Percentiles rank a stretch among this genome's conserved stretches.
Evolutionary conservation across 2,113 vertebrate genomes (phyloP).

Genomic region (Odontesthes bonariensis): DNA sequence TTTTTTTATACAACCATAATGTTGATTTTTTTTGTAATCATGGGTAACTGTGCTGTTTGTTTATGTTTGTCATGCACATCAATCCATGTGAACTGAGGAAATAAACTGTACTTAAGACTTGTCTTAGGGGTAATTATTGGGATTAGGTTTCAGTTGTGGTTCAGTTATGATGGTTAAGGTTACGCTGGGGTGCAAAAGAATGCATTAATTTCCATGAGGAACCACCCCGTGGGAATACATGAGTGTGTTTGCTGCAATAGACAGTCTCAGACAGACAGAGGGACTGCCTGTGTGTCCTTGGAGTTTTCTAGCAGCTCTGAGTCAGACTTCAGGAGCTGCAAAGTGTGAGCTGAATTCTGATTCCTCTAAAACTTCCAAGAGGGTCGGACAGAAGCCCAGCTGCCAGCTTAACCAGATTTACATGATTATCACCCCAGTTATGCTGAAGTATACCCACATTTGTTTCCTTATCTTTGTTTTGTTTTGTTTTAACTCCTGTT

Average conservation of each 20-base stretch:
- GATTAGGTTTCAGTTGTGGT: not conserved
- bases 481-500: not conserved
- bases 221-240: conserved; percentile 10
- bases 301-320: conserved; percentile 61
- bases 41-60: too few species aligned
- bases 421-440: conserved; percentile 20
- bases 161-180: not conserved
- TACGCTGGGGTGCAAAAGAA: not conserved
- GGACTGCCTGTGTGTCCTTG: conserved; percentile 62
- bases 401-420: conserved; percentile 35
- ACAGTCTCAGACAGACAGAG: conserved; percentile 37
- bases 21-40: too few species aligned
- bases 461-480: not conserved
- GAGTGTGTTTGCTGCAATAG: conserved; percentile 25
- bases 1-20: too few species aligned
- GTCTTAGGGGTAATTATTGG: not conserved
- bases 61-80: too few species aligned
- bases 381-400: conserved; percentile 36
- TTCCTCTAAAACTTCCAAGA: conserved; percentile 46
- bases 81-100: not conserved
- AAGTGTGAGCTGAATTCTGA: conserved; percentile 80
- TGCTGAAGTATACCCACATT: not conserved
- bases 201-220: not conserved
- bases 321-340: conserved; percentile 66
- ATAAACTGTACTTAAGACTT: not conserved